Conservation (phyloP, 2,797 vertebrate species). For the Crocidura indochinensis region DNA sequence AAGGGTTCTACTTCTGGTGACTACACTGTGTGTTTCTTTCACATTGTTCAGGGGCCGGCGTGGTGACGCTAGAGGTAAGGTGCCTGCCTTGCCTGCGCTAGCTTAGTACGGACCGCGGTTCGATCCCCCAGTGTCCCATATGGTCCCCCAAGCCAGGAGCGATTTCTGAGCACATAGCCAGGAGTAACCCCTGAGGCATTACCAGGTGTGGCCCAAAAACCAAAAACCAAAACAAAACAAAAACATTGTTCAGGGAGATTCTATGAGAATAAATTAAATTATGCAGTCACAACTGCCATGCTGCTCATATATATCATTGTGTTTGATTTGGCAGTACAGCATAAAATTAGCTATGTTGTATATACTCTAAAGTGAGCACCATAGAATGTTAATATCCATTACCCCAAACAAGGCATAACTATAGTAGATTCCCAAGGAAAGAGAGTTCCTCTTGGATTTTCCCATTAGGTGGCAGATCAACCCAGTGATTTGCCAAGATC, state of each 20-base stretch:
- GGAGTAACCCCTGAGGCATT: too few relatives aligned
- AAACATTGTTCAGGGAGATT: not conserved
- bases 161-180: too few relatives aligned
- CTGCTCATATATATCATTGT: not conserved
- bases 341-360: conserved; percentile 4
- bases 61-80: too few relatives aligned
- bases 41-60: not conserved
- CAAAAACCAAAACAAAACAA: too few relatives aligned
- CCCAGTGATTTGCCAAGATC: not conserved
- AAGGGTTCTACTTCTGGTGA: conserved; percentile 1
- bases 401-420: not conserved
- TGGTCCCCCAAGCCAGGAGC: too few relatives aligned
- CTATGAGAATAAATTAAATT: conserved; percentile 19
- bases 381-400: not conserved
- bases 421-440: not conserved
- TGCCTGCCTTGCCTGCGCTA: too few relatives aligned
- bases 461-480: not conserved
- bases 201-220: too few relatives aligned
- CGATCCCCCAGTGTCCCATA: too few relatives aligned
- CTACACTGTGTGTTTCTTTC: not conserved
- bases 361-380: not conserved
- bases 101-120: too few relatives aligned
- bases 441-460: not conserved
- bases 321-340: not conserved
- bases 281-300: not conserved